Percentiles rank a stretch among this genome's conserved stretches.
Evolutionary conservation across 2,113 vertebrate genomes (phyloP).

Genomic region (Hippocampus guttulatus): DNA sequence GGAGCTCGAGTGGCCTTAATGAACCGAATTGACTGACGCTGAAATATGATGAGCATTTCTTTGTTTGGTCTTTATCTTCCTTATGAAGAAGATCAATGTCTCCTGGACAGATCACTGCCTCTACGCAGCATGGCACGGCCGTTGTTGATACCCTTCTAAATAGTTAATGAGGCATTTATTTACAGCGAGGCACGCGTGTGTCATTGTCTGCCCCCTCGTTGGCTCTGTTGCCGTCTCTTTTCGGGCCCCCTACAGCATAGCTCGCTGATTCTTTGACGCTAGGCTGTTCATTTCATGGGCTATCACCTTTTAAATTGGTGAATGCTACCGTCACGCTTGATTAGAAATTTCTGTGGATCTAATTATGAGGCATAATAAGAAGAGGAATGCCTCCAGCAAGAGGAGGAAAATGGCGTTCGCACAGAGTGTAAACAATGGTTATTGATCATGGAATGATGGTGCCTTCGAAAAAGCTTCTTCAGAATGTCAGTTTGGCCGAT

Average conservation of each 20-base stretch:
- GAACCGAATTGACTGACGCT: constrained; percentile 66
- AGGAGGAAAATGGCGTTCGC: constrained; percentile 44
- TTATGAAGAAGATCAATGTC: constrained; percentile 74
- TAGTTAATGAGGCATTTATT: constrained; percentile 69
- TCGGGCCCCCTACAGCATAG: constrained; percentile 47
- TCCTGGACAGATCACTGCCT: constrained; percentile 61
- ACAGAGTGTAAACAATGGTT: constrained; percentile 53
- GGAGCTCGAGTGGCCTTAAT: constrained; percentile 69
- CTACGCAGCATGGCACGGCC: constrained; percentile 50
- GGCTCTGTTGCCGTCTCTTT: constrained; percentile 33
- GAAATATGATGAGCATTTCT: constrained; percentile 74
- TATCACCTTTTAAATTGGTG: constrained; percentile 76
- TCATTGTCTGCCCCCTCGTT: constrained; percentile 8
- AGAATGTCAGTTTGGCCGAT: constrained; percentile 23
- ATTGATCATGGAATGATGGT: constrained; percentile 36
- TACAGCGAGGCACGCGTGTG: constrained; percentile 42
- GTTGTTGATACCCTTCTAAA: constrained; percentile 63
- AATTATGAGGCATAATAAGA: constrained; percentile 75
- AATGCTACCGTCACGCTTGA: constrained; percentile 74
- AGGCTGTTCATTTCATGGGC: constrained; percentile 75
- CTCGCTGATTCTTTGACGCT: constrained; percentile 50
- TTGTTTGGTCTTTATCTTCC: constrained; percentile 69
- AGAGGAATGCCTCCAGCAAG: constrained; percentile 57
- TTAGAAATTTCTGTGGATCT: constrained; percentile 74
- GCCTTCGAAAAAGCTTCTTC: constrained; percentile 27